Conservation (phyloP, 2,888 invertebrate genomes). For the Ormia ochracea region DNA sequence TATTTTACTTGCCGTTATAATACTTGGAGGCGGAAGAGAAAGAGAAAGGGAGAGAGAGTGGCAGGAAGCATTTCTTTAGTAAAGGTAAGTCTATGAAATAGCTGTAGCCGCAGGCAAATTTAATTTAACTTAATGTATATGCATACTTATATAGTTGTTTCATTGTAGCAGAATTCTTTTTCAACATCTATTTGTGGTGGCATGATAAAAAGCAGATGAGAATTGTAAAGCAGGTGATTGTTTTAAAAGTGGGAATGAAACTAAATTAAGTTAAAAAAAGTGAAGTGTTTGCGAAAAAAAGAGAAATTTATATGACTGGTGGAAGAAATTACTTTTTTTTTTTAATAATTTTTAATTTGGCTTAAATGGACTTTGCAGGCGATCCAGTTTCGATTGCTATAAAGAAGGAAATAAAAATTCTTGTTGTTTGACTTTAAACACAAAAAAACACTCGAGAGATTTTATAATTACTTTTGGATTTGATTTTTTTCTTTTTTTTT, state of each 20-base stretch:
- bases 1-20: background rate
- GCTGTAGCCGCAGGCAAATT: slow-evolving; percentile 48
- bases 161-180: background rate
- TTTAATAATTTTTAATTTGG: too few species aligned
- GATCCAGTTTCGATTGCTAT: too few species aligned
- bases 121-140: slow-evolving; percentile 56
- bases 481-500: too few species aligned
- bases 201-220: background rate
- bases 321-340: too few species aligned
- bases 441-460: too few species aligned
- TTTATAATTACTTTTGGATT: too few species aligned
- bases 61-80: background rate
- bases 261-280: background rate
- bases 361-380: too few species aligned
- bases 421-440: too few species aligned
- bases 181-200: background rate
- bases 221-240: background rate
- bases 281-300: too few species aligned
- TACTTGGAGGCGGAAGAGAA: background rate
- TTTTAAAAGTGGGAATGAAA: background rate
- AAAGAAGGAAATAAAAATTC: too few species aligned
- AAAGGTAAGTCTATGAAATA: slow-evolving; percentile 49
- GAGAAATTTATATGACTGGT: too few species aligned
- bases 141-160: slow-evolving; percentile 31
- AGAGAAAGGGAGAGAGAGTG: too few species aligned